These are phyloP conservation scores for Trigoniulus corallinus DNA, from an alignment of 1,140 invertebrate species.

Conservation along the genomic window DNA sequence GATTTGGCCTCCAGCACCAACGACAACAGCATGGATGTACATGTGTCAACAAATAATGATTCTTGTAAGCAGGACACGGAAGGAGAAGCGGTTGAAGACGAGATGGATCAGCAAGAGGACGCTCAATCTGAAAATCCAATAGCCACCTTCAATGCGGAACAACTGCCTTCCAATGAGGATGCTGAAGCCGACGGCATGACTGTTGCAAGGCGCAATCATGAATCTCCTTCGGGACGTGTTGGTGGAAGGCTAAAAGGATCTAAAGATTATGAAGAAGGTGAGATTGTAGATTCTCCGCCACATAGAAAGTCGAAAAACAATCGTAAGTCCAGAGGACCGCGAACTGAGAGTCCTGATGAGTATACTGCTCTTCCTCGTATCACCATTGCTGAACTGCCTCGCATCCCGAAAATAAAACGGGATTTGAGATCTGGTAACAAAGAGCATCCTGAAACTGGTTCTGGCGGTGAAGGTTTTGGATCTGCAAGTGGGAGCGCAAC, in stretches of 20 bases:
- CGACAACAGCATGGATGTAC: no score
- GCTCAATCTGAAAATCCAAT: no score
- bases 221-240: not conserved
- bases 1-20: no score
- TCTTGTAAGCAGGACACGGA: no score
- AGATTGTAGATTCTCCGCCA: slow-evolving; percentile 31
- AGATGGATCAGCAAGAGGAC: not conserved
- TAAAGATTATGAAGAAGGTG: slow-evolving; percentile 31
- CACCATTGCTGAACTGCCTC: slow-evolving; percentile 16
- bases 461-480: not conserved
- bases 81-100: slow-evolving; percentile 1
- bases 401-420: slow-evolving; percentile 15
- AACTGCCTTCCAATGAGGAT: no score
- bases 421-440: no score
- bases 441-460: not conserved
- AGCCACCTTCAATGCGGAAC: no score
- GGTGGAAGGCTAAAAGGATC: slow-evolving; percentile 2
- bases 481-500: no score
- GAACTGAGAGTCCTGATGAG: slow-evolving; percentile 7
- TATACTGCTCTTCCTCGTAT: slow-evolving; percentile 8
- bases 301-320: slow-evolving; percentile 21
- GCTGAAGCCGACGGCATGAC: not conserved
- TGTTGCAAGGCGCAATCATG: not conserved
- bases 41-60: no score
- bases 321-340: slow-evolving; percentile 11